These are phyloP conservation scores for Crocallis elinguaria DNA, from an alignment of 2,888 invertebrate species.

Conservation along the genomic window DNA sequence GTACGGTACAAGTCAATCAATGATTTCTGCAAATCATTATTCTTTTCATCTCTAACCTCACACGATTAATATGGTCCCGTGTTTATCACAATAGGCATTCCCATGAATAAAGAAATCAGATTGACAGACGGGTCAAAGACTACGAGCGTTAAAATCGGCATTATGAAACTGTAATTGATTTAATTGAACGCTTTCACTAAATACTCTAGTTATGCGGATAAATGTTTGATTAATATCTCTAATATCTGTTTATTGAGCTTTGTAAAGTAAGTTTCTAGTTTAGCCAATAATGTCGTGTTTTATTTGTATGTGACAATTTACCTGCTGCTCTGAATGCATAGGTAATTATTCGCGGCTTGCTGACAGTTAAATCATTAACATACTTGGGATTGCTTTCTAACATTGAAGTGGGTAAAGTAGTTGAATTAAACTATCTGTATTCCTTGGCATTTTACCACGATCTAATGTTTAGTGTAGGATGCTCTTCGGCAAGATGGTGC, in stretches of 20 bases:
- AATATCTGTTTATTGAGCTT: constrained; percentile 3
- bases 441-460: no score
- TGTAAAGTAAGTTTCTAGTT: constrained; percentile 36
- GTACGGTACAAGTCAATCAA: neutral
- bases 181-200: constrained; percentile 63
- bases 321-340: constrained; percentile 64
- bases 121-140: constrained; percentile 62
- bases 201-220: constrained; percentile 35
- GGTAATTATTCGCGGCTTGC: constrained; percentile 59
- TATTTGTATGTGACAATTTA: constrained; percentile 49
- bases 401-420: constrained; percentile 10
- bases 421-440: no score
- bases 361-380: constrained; percentile 15
- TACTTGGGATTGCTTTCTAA: constrained; percentile 14
- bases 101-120: constrained; percentile 65
- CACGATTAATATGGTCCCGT: constrained; percentile 1
- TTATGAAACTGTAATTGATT: constrained; percentile 57
- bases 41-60: neutral
- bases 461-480: no score
- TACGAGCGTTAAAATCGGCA: constrained; percentile 55
- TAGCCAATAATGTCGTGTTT: constrained; percentile 42
- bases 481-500: no score
- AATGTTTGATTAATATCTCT: constrained; percentile 19
- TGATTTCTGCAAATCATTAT: constrained; percentile 15
- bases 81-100: constrained; percentile 49